A percentile compares a stretch with the other conserved stretches of the same genome.
Evolutionary conservation across 2,113 vertebrate genomes (phyloP).

Genomic region (Casuarius casuarius): DNA sequence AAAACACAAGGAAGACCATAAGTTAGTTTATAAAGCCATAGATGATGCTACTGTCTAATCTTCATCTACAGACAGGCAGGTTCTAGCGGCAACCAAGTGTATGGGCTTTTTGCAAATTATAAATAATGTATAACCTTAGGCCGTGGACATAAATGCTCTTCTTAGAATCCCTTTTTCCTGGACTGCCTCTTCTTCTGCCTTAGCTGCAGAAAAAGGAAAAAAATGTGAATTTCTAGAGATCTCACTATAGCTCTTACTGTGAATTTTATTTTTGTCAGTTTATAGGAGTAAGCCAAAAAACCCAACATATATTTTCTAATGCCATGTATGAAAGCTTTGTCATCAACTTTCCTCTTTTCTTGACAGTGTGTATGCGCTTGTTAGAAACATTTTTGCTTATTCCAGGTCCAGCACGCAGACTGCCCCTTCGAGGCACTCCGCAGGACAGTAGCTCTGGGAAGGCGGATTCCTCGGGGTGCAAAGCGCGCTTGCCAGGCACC

Average conservation of each 20-base stretch:
- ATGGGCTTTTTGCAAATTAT: neutral
- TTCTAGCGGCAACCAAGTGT: neutral
- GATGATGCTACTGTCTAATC: neutral
- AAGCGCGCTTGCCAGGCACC: neutral
- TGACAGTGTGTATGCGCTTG: neutral
- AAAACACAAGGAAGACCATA: slow-evolving; percentile 17
- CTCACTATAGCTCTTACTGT: neutral
- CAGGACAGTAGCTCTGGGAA: neutral
- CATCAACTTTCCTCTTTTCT: neutral
- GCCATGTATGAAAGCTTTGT: neutral
- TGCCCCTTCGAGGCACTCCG: neutral
- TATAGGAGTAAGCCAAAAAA: neutral
- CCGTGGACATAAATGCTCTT: neutral
- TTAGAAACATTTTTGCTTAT: neutral
- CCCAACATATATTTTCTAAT: neutral
- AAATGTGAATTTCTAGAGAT: neutral
- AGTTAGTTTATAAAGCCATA: neutral
- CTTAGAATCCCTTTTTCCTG: neutral
- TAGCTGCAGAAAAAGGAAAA: neutral
- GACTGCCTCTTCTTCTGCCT: neutral
- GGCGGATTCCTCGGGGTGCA: neutral
- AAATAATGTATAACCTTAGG: neutral
- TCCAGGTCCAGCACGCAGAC: neutral
- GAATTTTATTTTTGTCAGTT: neutral
- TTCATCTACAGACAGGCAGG: neutral